Evolutionary conservation across 2,888 invertebrate species (phyloP), one percentile per base, ranked within the genome.

Genomic region (Panopea generosa): DNA sequence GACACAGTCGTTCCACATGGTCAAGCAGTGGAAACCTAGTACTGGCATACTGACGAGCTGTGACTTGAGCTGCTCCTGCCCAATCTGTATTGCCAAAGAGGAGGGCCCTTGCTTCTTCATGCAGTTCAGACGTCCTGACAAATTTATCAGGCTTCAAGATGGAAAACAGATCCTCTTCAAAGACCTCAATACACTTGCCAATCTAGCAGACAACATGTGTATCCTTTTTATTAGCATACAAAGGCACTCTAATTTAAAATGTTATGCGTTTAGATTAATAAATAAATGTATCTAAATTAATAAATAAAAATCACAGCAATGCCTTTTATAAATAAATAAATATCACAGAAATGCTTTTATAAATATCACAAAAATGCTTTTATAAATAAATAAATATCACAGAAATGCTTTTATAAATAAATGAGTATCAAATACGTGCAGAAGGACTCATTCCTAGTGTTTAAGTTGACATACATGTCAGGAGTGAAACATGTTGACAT

Each of bases 31-130:
- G 20, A 29, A 1, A 18, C 18, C 33, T 14, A 27, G 24, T 27
- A 9, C n/a, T 29, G 63, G 47, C 6, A 22, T 69, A 33, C 40
- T 69, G 16, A 18, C 14, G 22, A 69, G 75, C 22, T 45, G 16
- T 53, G 63, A 69, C 55, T 18, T 75, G 26, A 60, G 75, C 45
- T 75, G 75, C 38, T 60, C 38, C 18, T 75, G 69, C 40, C 9
- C 9, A 14, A 55, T 69, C 1, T 75, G 75, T 43, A 53, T 69
- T 4, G 16, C 45, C 3, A 29, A 52, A 22, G 40, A 69, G 24
- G 57, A 75, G 60, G 63, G 69, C 0, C 69, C 75, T 14, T 75
- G 69, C 27, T 57, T 24, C 43, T 53, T 57, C 18, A n/a, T 14
- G 1, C 16, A 65, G 47, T 63, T 24, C 53, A 18, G 57, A 4